Conservation (phyloP, 1,140 invertebrate species). For the Nephila pilipes region DNA sequence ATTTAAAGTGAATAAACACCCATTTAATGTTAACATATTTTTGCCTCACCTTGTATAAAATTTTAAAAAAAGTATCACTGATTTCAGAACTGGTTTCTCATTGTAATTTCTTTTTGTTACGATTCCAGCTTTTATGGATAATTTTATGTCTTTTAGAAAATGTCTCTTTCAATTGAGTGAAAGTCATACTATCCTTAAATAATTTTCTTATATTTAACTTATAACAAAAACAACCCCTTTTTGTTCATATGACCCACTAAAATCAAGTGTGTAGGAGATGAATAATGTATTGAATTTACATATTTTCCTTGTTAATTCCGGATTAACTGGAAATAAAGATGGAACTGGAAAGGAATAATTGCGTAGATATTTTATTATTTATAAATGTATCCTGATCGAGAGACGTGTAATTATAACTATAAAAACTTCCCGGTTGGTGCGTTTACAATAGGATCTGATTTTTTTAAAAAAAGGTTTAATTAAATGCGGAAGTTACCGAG, state of each 20-base stretch:
- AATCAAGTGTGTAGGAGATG: not conserved
- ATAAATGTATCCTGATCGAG: not conserved
- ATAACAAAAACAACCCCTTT: not conserved
- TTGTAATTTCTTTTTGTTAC: not conserved
- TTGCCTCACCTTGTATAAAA: too few relatives aligned
- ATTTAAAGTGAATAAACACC: too few relatives aligned
- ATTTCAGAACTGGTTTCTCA: not conserved
- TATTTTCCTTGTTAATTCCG: not conserved
- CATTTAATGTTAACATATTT: too few relatives aligned
- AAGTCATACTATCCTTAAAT: too few relatives aligned
- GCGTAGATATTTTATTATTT: not conserved
- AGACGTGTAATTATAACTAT: not conserved
- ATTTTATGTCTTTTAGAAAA: not conserved
- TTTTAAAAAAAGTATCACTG: too few relatives aligned
- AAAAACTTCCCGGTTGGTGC: not conserved
- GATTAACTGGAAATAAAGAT: not conserved
- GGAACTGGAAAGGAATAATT: not conserved
- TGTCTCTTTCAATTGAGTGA: not conserved
- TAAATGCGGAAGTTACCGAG: not conserved
- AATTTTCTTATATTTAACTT: not conserved
- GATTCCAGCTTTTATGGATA: not conserved
- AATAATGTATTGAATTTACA: not conserved
- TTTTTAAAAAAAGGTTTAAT: not conserved
- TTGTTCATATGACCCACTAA: not conserved
- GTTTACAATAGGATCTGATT: too few relatives aligned